These are phyloP conservation scores for Zaprionus obscuricornis DNA, from an alignment of 2,888 invertebrate species.

Conservation along the genomic window DNA sequence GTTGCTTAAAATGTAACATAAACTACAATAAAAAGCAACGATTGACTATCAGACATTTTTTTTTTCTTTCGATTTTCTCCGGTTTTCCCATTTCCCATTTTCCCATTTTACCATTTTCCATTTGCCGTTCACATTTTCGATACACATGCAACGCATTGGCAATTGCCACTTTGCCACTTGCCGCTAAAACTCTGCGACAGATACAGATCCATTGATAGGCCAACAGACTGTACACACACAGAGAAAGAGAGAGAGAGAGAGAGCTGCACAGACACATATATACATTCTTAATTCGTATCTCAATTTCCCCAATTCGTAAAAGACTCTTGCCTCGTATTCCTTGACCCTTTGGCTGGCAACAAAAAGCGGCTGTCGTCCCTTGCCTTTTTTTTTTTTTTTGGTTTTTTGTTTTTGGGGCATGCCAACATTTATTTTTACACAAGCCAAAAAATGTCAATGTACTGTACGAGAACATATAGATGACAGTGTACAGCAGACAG, in stretches of 20 bases:
- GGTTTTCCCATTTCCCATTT: background rate
- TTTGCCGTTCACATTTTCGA: constrained; percentile 17
- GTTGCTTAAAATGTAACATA: constrained; percentile 18
- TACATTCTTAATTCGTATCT: constrained; percentile 27
- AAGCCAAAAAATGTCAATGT: constrained; percentile 55
- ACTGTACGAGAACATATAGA: constrained; percentile 14
- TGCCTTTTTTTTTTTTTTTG: too few relatives aligned
- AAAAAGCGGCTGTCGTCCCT: too few relatives aligned
- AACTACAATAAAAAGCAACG: constrained; percentile 26
- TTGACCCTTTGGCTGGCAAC: constrained; percentile 44
- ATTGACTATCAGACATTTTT: constrained; percentile 33
- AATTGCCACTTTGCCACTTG: too few relatives aligned
- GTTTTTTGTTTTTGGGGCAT: constrained; percentile 24
- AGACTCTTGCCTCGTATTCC: too few relatives aligned
- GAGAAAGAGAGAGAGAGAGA: too few relatives aligned
- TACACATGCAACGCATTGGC: background rate
- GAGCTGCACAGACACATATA: too few relatives aligned
- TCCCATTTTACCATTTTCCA: constrained; percentile 35
- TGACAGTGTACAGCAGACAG: too few relatives aligned
- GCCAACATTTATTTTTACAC: constrained; percentile 49
- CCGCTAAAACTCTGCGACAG: too few relatives aligned
- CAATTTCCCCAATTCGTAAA: constrained; percentile 23
- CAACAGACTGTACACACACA: too few relatives aligned
- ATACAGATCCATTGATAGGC: constrained; percentile 38
- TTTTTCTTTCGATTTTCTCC: constrained; percentile 10